Conservation (phyloP, 1,140 invertebrate genomes). For the Aphaenogaster floridana region DNA sequence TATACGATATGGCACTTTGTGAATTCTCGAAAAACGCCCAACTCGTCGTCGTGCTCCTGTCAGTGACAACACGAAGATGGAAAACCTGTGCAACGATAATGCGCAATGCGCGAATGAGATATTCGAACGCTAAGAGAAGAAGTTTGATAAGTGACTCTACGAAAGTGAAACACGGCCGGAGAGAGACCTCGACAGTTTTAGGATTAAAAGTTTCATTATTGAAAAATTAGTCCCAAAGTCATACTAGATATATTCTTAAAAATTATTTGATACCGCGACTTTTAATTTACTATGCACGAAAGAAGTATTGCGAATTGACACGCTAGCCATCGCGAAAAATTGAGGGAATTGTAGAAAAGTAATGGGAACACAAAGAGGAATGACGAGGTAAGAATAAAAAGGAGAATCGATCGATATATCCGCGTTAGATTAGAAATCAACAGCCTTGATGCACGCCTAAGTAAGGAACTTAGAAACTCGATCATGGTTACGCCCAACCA, state of each 20-base stretch:
- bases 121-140: neutral
- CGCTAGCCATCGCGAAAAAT: neutral
- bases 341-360: neutral
- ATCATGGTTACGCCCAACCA: conserved; percentile 38
- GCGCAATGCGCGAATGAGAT: conserved; percentile 24
- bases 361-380: conserved; percentile 17
- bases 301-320: neutral
- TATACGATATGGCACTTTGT: conserved; percentile 56
- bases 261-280: neutral
- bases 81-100: conserved; percentile 54
- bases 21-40: conserved; percentile 50
- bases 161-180: neutral
- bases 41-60: conserved; percentile 24
- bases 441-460: conserved; percentile 51
- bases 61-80: conserved; percentile 51
- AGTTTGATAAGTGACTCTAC: neutral
- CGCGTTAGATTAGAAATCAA: conserved; percentile 53
- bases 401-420: conserved; percentile 43
- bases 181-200: conserved; percentile 16
- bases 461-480: conserved; percentile 46
- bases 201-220: neutral
- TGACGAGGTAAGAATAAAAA: conserved; percentile 25
- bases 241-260: neutral
- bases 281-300: neutral
- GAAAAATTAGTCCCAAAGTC: neutral